Evolutionary conservation across 2,888 invertebrate genomes (phyloP), one percentile per base, ranked within the genome.

Genomic region (Girardia tigrina): DNA sequence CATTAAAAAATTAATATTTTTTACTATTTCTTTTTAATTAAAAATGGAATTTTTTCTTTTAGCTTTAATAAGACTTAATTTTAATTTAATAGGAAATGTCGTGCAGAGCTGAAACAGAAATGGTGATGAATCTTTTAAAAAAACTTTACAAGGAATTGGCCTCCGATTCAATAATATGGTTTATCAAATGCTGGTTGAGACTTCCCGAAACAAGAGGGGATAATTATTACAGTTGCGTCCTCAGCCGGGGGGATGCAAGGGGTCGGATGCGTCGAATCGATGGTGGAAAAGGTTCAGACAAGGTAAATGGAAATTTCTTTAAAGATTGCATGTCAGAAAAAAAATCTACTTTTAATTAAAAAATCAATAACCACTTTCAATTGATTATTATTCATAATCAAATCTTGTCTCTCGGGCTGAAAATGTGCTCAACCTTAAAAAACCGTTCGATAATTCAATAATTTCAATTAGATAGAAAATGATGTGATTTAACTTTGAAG

Each of bases 281-380:
- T 70, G 77, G 77, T 8, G 76, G 75, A 14, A 77, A 77, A 42
- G 77, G 77, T 12, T 77, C 77, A 23, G 77, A 77, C 70, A 77
- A 77, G 56, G 77, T 76, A n/a, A 20, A 29, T 56, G n/a, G 4
- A 56, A 56, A 56, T 56, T 16, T 56, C 56, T 56, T n/a, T 2
- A 56, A 56, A 6, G n/a, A n/a, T 56, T 56, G 56, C 56, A 56
- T 56, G 56, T 56, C 56, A 12, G 36, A 36, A 36, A 36, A 36
- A 36, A n/a, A n/a, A n/a, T n/a, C 36, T 36, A 36, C 16, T 56
- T 56, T 56, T 6, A 56, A 56, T 56, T 56, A 56, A 56, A 56
- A 12, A 56, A 56, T 56, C 56, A 56, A 56, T 56, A 56, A 12
- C 56, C n/a, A 56, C 56, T 56, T 56, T 56, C 56, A 23, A 56